phyloP scores from a whole-genome alignment of 2,113 vertebrate species.

The Prietella phreatophila region DNA sequence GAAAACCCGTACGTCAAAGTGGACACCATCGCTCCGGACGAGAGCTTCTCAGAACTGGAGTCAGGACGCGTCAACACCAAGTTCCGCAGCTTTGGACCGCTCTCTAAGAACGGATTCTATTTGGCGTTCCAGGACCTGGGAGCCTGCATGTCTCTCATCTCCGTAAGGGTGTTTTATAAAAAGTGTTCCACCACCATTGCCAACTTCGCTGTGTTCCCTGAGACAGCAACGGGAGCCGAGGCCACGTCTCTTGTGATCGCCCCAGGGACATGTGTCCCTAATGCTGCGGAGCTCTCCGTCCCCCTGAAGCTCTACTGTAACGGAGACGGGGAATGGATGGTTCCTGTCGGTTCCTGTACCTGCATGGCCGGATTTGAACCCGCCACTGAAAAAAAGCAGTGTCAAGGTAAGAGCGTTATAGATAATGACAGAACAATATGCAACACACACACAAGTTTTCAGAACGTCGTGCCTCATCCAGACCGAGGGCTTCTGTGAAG shows the following conservation, averaged over 20 bases:
- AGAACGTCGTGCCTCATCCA: background rate
- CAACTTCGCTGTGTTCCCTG: conserved; percentile 93
- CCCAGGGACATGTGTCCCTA: conserved; percentile 89
- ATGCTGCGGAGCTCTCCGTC: conserved; percentile 90
- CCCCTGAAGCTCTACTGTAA: conserved; percentile 98
- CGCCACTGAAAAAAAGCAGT: conserved; percentile 87
- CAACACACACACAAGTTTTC: background rate
- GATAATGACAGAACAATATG: background rate
- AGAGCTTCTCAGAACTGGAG: conserved; percentile 94
- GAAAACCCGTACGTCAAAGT: conserved; percentile 98
- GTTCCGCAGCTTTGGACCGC: conserved; percentile 94
- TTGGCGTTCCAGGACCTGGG: conserved; percentile 97
- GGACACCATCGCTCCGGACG: conserved; percentile 96
- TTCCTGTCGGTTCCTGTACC: conserved; percentile 92
- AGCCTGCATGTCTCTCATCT: conserved; percentile 97
- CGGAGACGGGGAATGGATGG: conserved; percentile 97
- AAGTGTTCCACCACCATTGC: conserved; percentile 94
- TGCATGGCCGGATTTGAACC: conserved; percentile 90
- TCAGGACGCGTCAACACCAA: conserved; percentile 91
- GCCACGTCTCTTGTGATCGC: conserved; percentile 96
- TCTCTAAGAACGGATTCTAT: conserved; percentile 96
- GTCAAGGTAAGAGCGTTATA: conserved; percentile 78
- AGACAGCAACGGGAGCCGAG: conserved; percentile 94
- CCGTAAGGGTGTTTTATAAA: conserved; percentile 94
- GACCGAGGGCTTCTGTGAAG: too few species aligned